Evolutionary conservation across 2,113 vertebrate species (phyloP), one percentile per base, ranked within the genome.

Genomic region (Eolophus roseicapilla): DNA sequence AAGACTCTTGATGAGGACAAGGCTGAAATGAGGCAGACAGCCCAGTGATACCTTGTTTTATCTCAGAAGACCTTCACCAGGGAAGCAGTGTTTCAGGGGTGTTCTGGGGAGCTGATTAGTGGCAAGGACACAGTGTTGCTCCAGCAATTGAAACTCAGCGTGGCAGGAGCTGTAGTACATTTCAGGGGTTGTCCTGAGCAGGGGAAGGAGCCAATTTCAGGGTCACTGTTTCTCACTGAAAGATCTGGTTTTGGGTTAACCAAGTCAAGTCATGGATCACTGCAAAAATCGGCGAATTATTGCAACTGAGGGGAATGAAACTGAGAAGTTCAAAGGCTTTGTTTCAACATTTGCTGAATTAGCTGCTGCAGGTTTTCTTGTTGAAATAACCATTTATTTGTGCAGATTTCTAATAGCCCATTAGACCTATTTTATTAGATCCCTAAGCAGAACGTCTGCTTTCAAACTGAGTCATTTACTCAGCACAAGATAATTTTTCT

Each of bases 341-440:
- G 17, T 92, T 91, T 92, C 74, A 91, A 68, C 44, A 76, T 91
- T 87, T 91, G 84, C 82, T 74, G 70, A 95, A 91, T 79, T 89
- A 91, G 39, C 57, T 87, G 31, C 75, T 87, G 95, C 78, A 65
- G 67, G 15, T 55, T 84, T 93, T 87, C 65, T 59, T 94, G 62
- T 62, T 91, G 91, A 90, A 96, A 94, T 67, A 94, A 31, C n/a
- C 44, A 89, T 92, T 92, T 87, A 79, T 92, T 96, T 95, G 89
- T 92, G 94, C 67, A 87, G 81, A 87, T 82, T 92, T 76, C 87
- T 94, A 90, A 95, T 83, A 95, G 86, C 41, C 86, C 35, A 78
- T 96, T 92, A 93, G 43, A 84, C 50, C 16, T 31, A 67, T 63
- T 68, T 28, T 68, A 49, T 64, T 23, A 55, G 53, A 87, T 88